A percentile compares a stretch with the other conserved stretches of the same genome.
phyloP scores from a whole-genome alignment of 2,113 vertebrate genomes.

The Hyperoodon ampullatus region DNA sequence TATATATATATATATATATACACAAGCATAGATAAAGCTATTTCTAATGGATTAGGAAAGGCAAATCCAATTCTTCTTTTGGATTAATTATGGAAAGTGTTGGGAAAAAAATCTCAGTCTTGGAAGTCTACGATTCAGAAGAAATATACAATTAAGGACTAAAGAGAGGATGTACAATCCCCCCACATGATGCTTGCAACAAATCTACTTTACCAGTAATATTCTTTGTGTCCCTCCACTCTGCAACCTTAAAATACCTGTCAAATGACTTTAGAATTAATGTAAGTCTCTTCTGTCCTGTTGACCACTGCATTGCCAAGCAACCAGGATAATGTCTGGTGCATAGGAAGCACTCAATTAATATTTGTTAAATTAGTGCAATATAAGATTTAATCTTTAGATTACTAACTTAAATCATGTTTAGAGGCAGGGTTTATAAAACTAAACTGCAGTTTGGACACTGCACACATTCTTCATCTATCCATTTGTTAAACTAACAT shows the following conservation, averaged over 20 bases:
- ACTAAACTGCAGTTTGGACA: neutral
- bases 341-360: neutral
- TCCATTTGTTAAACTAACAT: neutral
- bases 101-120: neutral
- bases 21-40: neutral
- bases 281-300: neutral
- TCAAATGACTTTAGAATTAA: neutral
- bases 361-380: neutral
- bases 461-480: neutral
- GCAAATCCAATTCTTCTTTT: neutral
- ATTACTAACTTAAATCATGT: neutral
- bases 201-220: neutral
- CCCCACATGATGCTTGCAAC: neutral
- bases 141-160: neutral
- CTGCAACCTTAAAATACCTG: neutral
- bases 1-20: too few species aligned
- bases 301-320: neutral
- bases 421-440: neutral
- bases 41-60: neutral
- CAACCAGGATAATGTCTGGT: neutral
- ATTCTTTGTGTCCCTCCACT: neutral
- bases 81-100: neutral
- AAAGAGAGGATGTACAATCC: neutral
- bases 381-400: neutral
- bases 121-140: neutral